Conservation (phyloP, 2,113 vertebrate species). For the Myotis brandtii region DNA sequence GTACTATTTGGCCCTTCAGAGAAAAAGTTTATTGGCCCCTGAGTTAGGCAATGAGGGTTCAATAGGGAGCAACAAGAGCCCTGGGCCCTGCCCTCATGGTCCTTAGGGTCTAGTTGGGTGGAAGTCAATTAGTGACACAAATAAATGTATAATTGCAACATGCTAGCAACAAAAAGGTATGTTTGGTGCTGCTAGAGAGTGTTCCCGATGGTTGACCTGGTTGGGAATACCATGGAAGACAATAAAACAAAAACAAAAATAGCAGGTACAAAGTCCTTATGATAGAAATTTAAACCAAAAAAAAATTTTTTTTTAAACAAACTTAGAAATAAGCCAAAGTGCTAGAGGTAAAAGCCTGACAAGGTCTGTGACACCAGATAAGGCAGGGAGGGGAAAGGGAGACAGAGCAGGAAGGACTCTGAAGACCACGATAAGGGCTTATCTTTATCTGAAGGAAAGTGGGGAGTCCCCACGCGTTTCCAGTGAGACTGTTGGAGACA, state of each 20-base stretch:
- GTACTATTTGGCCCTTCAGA: background rate
- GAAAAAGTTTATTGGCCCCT: background rate
- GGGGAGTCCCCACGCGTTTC: background rate
- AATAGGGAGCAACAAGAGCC: background rate
- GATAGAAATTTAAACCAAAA: background rate
- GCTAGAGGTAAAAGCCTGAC: background rate
- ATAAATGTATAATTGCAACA: background rate
- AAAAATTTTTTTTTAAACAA: background rate
- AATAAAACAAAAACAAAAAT: background rate
- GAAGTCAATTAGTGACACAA: background rate
- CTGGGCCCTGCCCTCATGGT: background rate
- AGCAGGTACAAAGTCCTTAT: background rate
- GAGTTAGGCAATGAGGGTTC: background rate
- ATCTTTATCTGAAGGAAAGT: background rate
- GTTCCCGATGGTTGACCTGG: background rate
- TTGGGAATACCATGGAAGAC: background rate
- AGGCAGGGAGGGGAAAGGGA: background rate
- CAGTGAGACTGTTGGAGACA: background rate
- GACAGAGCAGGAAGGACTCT: background rate
- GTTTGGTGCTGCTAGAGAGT: background rate
- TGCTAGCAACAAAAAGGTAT: background rate
- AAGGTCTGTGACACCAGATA: constrained; percentile 15
- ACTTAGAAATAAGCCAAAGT: background rate
- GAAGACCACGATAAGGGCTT: background rate
- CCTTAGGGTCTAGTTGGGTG: background rate